Evolutionary conservation across 2,797 vertebrate genomes (phyloP).

Genomic region (Neoniphon sammara): DNA sequence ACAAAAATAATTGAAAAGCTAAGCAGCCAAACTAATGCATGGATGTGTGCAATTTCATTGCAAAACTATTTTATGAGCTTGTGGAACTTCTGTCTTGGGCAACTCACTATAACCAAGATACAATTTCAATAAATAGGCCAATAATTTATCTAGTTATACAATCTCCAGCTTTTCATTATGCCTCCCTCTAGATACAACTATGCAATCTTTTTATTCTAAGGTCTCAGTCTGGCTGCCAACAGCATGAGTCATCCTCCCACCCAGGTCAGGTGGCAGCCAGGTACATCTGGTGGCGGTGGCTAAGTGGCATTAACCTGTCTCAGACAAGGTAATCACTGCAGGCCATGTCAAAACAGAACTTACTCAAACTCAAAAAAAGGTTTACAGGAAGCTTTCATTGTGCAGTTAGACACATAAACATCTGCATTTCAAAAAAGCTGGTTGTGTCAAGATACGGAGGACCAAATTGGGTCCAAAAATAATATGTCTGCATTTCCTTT

Average conservation of each 20-base stretch:
- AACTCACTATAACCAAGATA: neutral
- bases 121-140: slow-evolving; percentile 10
- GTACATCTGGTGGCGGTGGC: slow-evolving; percentile 30
- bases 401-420: slow-evolving; percentile 8
- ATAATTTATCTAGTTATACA: neutral
- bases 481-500: slow-evolving; percentile 53
- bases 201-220: slow-evolving; percentile 42
- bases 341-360: neutral
- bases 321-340: slow-evolving; percentile 22
- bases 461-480: slow-evolving; percentile 3
- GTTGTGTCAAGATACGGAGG: neutral
- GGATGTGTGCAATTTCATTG: neutral
- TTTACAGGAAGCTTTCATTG: slow-evolving; percentile 10
- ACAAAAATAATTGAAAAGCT: no score
- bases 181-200: slow-evolving; percentile 29
- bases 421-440: slow-evolving; percentile 28
- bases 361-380: neutral
- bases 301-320: slow-evolving; percentile 31
- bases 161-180: slow-evolving; percentile 26
- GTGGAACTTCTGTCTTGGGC: neutral
- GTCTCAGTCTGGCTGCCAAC: slow-evolving; percentile 40
- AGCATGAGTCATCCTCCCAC: slow-evolving; percentile 49
- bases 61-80: neutral
- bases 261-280: slow-evolving; percentile 46
- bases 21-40: neutral